Base-by-base conservation (phyloP, 2,888 invertebrate genomes). In the Caenorhabditis sinica region DNA sequence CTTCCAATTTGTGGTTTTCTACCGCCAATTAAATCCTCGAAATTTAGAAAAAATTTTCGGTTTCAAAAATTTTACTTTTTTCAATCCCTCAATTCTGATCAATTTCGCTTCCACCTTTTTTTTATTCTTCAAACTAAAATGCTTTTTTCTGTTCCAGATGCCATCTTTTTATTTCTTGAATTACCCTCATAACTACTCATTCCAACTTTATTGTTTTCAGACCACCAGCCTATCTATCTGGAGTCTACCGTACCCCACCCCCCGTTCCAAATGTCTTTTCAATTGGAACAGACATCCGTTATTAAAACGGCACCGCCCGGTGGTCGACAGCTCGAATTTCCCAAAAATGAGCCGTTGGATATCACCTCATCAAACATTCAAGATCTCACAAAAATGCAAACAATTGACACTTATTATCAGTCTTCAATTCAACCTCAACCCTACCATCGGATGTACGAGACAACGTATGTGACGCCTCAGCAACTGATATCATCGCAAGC, bases 221-320 rank as follows among this genome's bases (percentile, higher is more conserved):
- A n/a, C n/a, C n/a, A n/a, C n/a, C n/a, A 36, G 33, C 6, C 13
- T 13, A 2, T 40, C 40, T 11, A 40, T 40, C 40, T 40, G 13
- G 9, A 40, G 6, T n/a, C 40, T 40, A 2, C 2, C 13, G 13
- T 40, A 33, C 33, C 4, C 40, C 6, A 11, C 40, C 17, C 8
- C 25, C 11, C 25, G 20, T 25, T 8, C 25, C 60, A 5, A 49
- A 88, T 88, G 88, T 86, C 88, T 66, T 89, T 88, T 79, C 89
- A 87, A 72, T 76, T 90, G 28, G 90, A 91, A 66, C 83, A 85
- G 51, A 87, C 90, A 45, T 90, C 90, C 43, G 93, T 93, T 43
- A 92, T 92, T 80, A 93, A 93, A 82, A 93, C 92, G 45, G 92
- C 92, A 33, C 92, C 92, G n/a, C 92, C 92, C 8, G 90, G 90